Evolutionary conservation across 2,797 vertebrate genomes (phyloP), one percentile per base, ranked within the genome.

Genomic region (Podarcis lilfordi): DNA sequence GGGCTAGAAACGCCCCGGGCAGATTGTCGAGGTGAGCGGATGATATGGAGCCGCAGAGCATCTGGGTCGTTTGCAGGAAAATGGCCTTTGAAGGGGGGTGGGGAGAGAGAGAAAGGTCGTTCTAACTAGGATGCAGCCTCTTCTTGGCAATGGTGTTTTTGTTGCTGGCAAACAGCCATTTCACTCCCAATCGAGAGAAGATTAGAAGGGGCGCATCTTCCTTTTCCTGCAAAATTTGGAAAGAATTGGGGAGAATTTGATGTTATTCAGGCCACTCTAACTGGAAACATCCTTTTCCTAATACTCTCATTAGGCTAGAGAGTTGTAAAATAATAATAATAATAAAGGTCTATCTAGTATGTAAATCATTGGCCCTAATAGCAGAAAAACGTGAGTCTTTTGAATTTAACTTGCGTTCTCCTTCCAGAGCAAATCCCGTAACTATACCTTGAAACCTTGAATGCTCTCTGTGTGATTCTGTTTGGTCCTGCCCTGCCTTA

Each of bases 11-110:
- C 91, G 92, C 90, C 21, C 90, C 89, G 91, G 93, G 78, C 95
- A 95, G 94, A 95, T 95, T 93, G 95, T 0, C 90, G 93, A 94
- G 80, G 92, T 95, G 94, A 92, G 94, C 90, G 91, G 91, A 85
- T 0, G 0, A 89, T 64, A 64, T 88, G 37, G 89, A 81, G 90
- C 80, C 66, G 76, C 90, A 89, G 50, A 55, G 79, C 92, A 93
- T 72, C 92, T 90, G 89, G 94, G 93, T 92, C 91, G 89, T 94
- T 95, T 94, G 88, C 86, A 89, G 80, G 89, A 84, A 64, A 64
- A 91, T 79, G 88, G 88, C 17, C 80, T 84, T 86, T 93, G 92
- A 77, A 5, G 72, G 89, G 82, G n/a, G 32, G 35, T 15, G 13
- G 50, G 50, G 50, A 4, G 50, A 50, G 50, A 50, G 50, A 55